Evolutionary conservation across 2,888 invertebrate species (phyloP), one percentile per base, ranked within the genome.

Genomic region (Mythimna vitellina): DNA sequence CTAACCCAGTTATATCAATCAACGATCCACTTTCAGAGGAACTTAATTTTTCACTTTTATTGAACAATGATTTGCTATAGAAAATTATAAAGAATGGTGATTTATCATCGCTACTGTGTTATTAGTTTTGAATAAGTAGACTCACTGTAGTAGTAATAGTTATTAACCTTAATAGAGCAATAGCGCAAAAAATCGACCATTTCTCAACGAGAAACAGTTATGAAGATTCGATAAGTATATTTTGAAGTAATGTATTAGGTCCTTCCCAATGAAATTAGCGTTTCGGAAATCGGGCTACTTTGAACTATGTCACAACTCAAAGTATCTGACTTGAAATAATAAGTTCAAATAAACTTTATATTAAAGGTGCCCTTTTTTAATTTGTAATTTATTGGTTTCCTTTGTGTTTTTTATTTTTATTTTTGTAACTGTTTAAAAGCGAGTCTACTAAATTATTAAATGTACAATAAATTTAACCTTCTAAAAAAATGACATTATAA

Each of bases 1-100:
- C 46, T 80, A 73, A 80, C 82, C 82, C 20, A 73, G 64, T 57
- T 78, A n/a, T 38, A 70, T 68, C 70, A 73, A 65, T 63, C 78
- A 81, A 53, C 57, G 49, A 58, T 73, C 68, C 22, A 64, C 57
- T 76, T 62, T 65, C 49, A 64, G 38, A 73, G 32, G 60, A 65
- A 68, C 62, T 58, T 4, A 3, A 63, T 67, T 60, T 65, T 51
- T 60, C n/a, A 35, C 68, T 64, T 51, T 42, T 54, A 73, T 29
- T n/a, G 2, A 8, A 46, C 9, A 20, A 51, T 38, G 12, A 70
- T 63, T 77, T 58, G 14, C 5, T 57, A 42, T 20, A 7, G 49
- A 68, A 49, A 12, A 46, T 42, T 63, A 9, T 3, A 20, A 35
- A 35, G 7, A 51, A 70, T 46, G 10, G 8, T n/a, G 20, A 58